Evolutionary conservation across 2,888 invertebrate genomes (phyloP).

Genomic region (Dorcus hopei): DNA sequence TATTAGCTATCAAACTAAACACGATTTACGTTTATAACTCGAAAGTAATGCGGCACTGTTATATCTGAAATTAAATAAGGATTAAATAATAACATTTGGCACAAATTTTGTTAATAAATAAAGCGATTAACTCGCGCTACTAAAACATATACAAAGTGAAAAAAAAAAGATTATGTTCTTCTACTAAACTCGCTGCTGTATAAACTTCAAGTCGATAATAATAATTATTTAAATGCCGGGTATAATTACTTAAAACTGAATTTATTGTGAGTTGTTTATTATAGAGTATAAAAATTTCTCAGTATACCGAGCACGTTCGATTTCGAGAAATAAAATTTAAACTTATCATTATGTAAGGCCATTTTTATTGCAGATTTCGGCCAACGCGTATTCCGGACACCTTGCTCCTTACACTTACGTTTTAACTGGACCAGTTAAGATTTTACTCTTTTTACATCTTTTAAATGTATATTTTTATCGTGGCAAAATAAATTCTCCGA

Average conservation of each 20-base stretch:
- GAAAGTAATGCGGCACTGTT: too few species aligned
- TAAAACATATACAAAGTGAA: neutral
- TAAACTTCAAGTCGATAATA: constrained; percentile 5
- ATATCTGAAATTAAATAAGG: too few species aligned
- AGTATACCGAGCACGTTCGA: constrained; percentile 14
- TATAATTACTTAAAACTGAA: constrained; percentile 13
- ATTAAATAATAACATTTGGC: too few species aligned
- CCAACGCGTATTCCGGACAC: constrained; percentile 16
- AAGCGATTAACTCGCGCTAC: constrained; percentile 1
- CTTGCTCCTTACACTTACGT: constrained; percentile 8
- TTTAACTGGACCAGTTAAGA: constrained; percentile 16
- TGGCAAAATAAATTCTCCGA: constrained; percentile 8
- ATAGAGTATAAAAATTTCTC: constrained; percentile 11
- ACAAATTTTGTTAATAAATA: too few species aligned
- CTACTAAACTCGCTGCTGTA: neutral
- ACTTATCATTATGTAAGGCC: constrained; percentile 23
- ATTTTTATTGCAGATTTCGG: constrained; percentile 21
- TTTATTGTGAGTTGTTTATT: constrained; percentile 13
- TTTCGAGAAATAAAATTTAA: constrained; percentile 32
- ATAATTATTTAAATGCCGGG: constrained; percentile 13
- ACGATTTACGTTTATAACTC: constrained; percentile 7
- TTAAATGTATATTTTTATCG: constrained; percentile 8
- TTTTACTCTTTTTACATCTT: neutral
- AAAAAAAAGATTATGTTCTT: too few species aligned
- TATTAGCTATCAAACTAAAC: constrained; percentile 13